Conservation (phyloP, 2,113 vertebrate species). For the Monopterus albus region DNA sequence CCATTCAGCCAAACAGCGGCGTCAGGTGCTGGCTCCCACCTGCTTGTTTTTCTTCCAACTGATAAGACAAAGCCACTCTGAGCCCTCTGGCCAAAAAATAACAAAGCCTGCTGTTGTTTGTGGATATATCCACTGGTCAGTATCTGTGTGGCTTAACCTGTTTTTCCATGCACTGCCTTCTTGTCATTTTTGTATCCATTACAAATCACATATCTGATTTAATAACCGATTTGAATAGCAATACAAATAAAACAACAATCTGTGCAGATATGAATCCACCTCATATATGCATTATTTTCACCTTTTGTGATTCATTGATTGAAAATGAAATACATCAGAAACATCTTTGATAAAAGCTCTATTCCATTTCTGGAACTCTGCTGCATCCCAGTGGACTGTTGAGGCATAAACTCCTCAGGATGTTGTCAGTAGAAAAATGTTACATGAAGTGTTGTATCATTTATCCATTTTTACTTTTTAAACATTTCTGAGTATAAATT, state of each 20-base stretch:
- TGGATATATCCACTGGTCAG: neutral
- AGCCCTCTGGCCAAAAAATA: neutral
- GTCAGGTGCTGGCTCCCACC: slow-evolving; percentile 18
- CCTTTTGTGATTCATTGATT: too few species aligned
- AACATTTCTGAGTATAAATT: too few species aligned
- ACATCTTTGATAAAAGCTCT: neutral
- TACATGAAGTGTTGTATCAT: too few species aligned
- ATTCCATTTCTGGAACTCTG: slow-evolving; percentile 37
- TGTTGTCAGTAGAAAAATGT: neutral
- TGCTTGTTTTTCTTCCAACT: neutral
- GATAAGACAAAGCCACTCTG: slow-evolving; percentile 12
- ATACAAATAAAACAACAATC: neutral
- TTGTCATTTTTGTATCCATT: too few species aligned
- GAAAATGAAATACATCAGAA: neutral
- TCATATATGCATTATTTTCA: too few species aligned
- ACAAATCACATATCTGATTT: neutral
- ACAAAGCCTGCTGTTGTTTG: neutral
- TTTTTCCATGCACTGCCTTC: neutral
- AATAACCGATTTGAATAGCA: neutral
- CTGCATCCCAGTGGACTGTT: slow-evolving; percentile 48
- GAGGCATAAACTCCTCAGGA: neutral
- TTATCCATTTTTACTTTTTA: too few species aligned
- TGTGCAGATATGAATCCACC: neutral
- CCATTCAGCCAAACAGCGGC: slow-evolving; percentile 1
- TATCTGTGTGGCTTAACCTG: neutral